Evolutionary conservation across 1,140 invertebrate genomes (phyloP), one percentile per base, ranked within the genome.

Genomic region (Cydia amplana): DNA sequence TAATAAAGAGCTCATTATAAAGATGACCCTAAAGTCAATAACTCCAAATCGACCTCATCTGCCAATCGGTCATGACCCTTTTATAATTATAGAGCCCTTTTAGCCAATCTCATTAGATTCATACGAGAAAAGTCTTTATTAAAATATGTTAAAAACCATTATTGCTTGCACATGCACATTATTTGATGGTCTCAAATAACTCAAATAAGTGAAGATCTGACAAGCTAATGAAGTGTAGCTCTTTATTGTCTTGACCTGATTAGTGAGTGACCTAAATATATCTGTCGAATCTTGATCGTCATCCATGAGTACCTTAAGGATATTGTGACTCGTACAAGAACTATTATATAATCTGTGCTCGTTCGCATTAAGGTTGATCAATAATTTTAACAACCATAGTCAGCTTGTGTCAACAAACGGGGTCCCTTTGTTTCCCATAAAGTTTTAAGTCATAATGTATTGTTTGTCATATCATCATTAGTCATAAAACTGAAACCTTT

Each of bases 1-100:
- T 60, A 60, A 60, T 23, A 60, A 23, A 23, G 23, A 55, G 51
- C 20, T 23, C 18, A 60, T 60, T 23, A 60, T 5, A 60, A 60
- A 60, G 9, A 60, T 60, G 55, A 60, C 55, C 55, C 55, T 60
- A 60, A 60, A 60, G 9, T 60, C 20, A 60, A 60, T 60, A 23
- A 60, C 55, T 20, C 7, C 3, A 60, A 55, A 55, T 55, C 16
- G 51, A 23, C 55, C 55, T 60, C 55, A 60, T 60, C 20, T 60
- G 55, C 55, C 55, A 60, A 60, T 60, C 55, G 7, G 20, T 55
- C 51, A 20, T 12, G 20, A 60, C 16, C 20, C 55, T 60, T 60
- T 60, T 60, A n/a, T n/a, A 23, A 55, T 55, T 18, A 7, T 6
- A 60, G 10, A 60, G 55, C 55, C 55, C 55, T 60, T 60, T 60